These are phyloP conservation scores for Pandion haliaetus DNA, from an alignment of 2,113 vertebrate genomes.

Conservation along the genomic window DNA sequence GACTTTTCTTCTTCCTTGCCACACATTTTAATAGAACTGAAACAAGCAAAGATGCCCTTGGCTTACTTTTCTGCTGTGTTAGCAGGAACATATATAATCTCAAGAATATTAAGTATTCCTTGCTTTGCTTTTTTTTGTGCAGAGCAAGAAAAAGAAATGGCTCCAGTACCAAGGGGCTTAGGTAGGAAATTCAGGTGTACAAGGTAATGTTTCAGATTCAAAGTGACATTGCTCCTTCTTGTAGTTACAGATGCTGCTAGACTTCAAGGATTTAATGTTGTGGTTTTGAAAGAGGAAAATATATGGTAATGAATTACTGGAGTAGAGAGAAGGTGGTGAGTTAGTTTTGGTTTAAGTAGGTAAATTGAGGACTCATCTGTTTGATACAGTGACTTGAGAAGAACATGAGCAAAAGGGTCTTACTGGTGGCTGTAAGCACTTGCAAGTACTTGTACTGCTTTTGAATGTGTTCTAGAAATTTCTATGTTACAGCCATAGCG, in stretches of 20 bases:
- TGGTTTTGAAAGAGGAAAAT: neutral
- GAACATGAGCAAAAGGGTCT: neutral
- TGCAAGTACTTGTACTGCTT: neutral
- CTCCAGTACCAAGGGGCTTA: neutral
- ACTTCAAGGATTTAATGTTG: neutral
- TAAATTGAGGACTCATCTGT: neutral
- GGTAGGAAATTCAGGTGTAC: neutral
- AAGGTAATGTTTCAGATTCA: neutral
- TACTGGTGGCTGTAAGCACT: neutral
- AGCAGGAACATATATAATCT: neutral
- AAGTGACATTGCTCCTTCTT: neutral
- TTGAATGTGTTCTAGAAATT: neutral
- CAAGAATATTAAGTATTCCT: constrained; percentile 44
- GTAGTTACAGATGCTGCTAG: neutral
- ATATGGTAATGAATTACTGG: neutral
- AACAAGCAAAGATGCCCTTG: constrained; percentile 52
- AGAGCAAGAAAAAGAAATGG: neutral
- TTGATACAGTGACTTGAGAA: neutral
- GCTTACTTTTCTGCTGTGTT: constrained; percentile 40
- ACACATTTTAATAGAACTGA: constrained; percentile 38
- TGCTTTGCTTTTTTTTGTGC: neutral
- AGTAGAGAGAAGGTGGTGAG: neutral
- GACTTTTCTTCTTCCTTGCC: constrained; percentile 44
- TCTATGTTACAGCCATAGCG: neutral
- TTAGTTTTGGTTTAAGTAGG: neutral